A percentile compares a stretch with the other conserved stretches of the same genome.
Conservation (phyloP, 2,888 invertebrate genomes). For the Dioctria linearis region DNA sequence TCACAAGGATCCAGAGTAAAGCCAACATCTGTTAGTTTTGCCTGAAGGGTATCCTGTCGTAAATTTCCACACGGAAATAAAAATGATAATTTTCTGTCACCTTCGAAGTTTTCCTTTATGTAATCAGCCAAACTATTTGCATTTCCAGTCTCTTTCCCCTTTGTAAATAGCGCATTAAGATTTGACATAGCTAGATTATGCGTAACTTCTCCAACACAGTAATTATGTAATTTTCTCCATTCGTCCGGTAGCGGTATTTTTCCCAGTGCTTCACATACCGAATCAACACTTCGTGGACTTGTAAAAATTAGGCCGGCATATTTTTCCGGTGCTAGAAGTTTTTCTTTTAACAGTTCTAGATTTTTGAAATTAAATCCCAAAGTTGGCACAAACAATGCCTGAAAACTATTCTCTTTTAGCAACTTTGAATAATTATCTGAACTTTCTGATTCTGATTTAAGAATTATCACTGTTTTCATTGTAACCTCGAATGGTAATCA, state of each 20-base stretch:
- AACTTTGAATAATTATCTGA: constrained; percentile 72
- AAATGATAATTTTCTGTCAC: constrained; percentile 70
- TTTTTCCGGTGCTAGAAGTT: constrained; percentile 70
- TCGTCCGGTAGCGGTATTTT: constrained; percentile 67
- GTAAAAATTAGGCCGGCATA: constrained; percentile 74
- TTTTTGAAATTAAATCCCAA: constrained; percentile 73
- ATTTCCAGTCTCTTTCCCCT: constrained; percentile 74
- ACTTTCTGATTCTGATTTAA: constrained; percentile 70
- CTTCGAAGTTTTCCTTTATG: constrained; percentile 72
- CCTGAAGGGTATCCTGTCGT: constrained; percentile 72
- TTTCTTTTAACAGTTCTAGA: constrained; percentile 69
- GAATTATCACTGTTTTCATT: constrained; percentile 66
- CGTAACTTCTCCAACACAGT: constrained; percentile 74
- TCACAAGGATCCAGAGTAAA: constrained; percentile 71
- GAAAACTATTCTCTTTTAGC: constrained; percentile 70
- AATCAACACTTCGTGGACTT: constrained; percentile 74
- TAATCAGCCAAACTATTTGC: constrained; percentile 72
- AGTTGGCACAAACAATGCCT: constrained; percentile 72
- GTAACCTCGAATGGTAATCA: neutral
- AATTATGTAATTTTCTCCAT: constrained; percentile 72
- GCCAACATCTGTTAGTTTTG: constrained; percentile 69
- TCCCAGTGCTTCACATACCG: constrained; percentile 70
- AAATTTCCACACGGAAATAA: constrained; percentile 75
- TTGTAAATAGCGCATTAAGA: constrained; percentile 71
- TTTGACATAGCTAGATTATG: constrained; percentile 70